Percentiles rank a stretch among this genome's conserved stretches.
Evolutionary conservation across 1,140 invertebrate species (phyloP).

Genomic region (Macrobrachium nipponense): DNA sequence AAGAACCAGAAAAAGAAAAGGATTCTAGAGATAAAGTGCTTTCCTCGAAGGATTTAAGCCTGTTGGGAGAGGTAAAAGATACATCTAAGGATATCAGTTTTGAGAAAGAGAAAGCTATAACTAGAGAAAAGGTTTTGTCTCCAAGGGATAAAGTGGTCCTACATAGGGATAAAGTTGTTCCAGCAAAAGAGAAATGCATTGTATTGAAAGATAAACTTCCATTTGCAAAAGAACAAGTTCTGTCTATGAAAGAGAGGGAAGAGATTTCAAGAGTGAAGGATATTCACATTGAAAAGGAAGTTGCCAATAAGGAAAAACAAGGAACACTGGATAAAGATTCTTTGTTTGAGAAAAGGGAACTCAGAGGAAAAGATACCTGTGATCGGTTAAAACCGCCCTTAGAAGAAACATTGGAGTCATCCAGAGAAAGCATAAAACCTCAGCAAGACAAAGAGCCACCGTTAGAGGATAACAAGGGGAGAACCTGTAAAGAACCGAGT

Average conservation of each 20-base stretch:
- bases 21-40: constrained; percentile 10
- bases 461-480: not conserved
- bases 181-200: not conserved
- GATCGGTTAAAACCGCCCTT: too few species aligned
- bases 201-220: not conserved
- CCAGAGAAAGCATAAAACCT: not conserved
- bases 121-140: constrained; percentile 21
- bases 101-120: not conserved
- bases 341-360: not conserved
- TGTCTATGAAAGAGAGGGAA: constrained; percentile 18
- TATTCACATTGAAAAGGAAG: not conserved
- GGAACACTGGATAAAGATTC: not conserved
- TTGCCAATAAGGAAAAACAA: not conserved
- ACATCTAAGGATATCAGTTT: not conserved
- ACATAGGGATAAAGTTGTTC: constrained; percentile 6
- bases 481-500: not conserved
- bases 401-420: not conserved
- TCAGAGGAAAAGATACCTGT: not conserved
- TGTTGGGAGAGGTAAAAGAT: too few species aligned
- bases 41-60: not conserved
- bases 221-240: constrained; percentile 21
- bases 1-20: constrained; percentile 4
- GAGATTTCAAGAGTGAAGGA: not conserved
- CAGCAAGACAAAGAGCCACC: not conserved
- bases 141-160: constrained; percentile 5